These are phyloP conservation scores for Eupithecia dodoneata DNA, from an alignment of 2,888 invertebrate genomes.

Conservation along the genomic window DNA sequence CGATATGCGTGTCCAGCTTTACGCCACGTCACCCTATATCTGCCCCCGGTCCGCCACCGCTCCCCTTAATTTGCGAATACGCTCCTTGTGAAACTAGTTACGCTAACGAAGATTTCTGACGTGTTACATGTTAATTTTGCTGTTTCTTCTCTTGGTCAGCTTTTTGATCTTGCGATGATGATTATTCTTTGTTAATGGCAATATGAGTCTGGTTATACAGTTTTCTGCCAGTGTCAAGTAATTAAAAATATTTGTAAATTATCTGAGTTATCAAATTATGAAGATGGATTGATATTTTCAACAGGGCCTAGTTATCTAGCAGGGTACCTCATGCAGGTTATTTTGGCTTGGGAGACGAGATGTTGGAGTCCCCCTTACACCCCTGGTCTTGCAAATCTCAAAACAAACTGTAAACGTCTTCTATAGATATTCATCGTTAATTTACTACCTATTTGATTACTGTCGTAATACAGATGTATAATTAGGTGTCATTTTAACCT, in stretches of 20 bases:
- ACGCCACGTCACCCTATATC: conserved; percentile 17
- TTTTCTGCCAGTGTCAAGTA: too few species aligned
- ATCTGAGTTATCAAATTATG: too few species aligned
- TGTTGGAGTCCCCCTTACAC: too few species aligned
- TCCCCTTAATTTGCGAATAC: conserved; percentile 40
- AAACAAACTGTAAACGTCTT: neutral
- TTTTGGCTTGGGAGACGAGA: too few species aligned
- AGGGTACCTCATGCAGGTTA: too few species aligned
- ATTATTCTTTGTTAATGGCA: too few species aligned
- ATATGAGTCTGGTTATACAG: too few species aligned
- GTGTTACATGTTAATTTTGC: conserved; percentile 4
- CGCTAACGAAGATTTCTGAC: conserved; percentile 30
- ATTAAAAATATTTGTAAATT: too few species aligned
- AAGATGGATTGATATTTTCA: too few species aligned
- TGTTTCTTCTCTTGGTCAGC: neutral
- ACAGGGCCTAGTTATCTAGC: too few species aligned
- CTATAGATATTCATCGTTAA: neutral
- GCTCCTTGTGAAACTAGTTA: conserved; percentile 24
- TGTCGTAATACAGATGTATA: too few species aligned
- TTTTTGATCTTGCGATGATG: neutral
- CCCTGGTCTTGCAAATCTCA: neutral
- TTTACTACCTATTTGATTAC: neutral
- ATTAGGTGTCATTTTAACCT: neutral
- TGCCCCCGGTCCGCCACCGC: conserved; percentile 33
- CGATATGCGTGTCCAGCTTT: conserved; percentile 16